Base-by-base conservation (phyloP, 2,888 invertebrate genomes). In the Schizaphis graminum region DNA sequence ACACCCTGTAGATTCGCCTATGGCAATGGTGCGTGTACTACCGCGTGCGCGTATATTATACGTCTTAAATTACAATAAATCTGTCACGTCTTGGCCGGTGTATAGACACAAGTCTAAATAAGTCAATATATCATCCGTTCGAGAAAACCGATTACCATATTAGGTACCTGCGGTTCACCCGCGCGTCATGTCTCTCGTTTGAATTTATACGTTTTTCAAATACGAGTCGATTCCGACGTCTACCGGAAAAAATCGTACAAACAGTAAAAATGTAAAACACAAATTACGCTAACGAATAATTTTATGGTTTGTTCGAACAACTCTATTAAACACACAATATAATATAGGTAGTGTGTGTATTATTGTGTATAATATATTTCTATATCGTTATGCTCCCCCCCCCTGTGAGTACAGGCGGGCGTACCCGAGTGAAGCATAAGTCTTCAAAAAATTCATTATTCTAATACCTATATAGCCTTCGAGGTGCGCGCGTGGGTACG, bases 31-130 rank as follows among this genome's bases (percentile, higher is more conserved):
- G n/a, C 61, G n/a, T 67, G n/a, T 67, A 13, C 61, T 67, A n/a
- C n/a, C 61, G 61, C n/a, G 61, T 67, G 13, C 61, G 10, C 13
- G 61, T 67, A n/a, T n/a, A 61, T 61, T 28, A 57, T 57, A 67
- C 67, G n/a, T n/a, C n/a, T 67, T 67, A 67, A 67, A 67, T 67
- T n/a, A n/a, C n/a, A 67, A 67, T n/a, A 35, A 77, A 77, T 77
- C n/a, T 67, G 67, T n/a, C 67, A 67, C n/a, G 67, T 67, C 13
- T 21, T 35, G 35, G 67, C 67, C 35, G 35, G 35, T 77, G 35
- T 16, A 35, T 21, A 77, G 16, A 16, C 5, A 67, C 3, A 28
- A 28, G 11, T 61, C 10, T 61, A 77, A 56, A 35, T 77, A 35
- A 77, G 67, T 35, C 35, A 77, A 77, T 77, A 35, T 77, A 16